Percentiles rank a stretch among this genome's conserved stretches.
phyloP scores from a whole-genome alignment of 1,140 invertebrate genomes.

The Coelopa frigida region DNA sequence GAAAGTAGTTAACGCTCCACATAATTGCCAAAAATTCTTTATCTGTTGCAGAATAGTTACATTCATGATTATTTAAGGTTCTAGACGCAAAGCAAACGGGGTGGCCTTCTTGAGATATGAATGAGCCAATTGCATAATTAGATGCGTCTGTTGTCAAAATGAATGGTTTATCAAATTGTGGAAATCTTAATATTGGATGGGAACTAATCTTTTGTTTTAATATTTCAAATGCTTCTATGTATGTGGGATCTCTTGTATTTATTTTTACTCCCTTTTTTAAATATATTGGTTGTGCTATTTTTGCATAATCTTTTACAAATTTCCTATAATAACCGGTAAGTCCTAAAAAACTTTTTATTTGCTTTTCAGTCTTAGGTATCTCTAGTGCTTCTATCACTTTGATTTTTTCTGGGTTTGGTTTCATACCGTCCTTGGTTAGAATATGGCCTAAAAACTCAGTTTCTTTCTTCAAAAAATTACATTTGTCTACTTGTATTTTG shows the following conservation, averaged over 20 bases:
- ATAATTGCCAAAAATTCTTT: slow-evolving; percentile 2
- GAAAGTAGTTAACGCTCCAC: too few relatives aligned
- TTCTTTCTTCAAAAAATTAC: slow-evolving; percentile 5
- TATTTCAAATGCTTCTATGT: slow-evolving; percentile 6
- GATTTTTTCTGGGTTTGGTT: slow-evolving; percentile 2
- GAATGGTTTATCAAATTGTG: not conserved
- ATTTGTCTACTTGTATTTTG: slow-evolving; percentile 7
- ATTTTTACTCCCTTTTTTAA: not conserved
- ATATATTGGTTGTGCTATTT: slow-evolving; percentile 4
- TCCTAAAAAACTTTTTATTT: slow-evolving; percentile 3
- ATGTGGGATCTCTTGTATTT: slow-evolving; percentile 3
- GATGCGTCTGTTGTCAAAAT: too few relatives aligned
- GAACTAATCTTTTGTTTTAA: not conserved
- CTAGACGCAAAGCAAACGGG: not conserved
- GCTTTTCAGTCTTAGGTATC: not conserved
- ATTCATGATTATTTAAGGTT: slow-evolving; percentile 5
- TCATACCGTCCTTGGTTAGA: not conserved
- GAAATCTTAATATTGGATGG: slow-evolving; percentile 2
- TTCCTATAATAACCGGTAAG: slow-evolving; percentile 1
- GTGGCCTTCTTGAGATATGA: not conserved
- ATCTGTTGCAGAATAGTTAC: not conserved
- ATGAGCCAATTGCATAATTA: too few relatives aligned
- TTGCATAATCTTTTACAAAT: slow-evolving; percentile 4
- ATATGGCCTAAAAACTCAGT: slow-evolving; percentile 6
- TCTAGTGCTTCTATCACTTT: not conserved